phyloP scores from a whole-genome alignment of 1,140 invertebrate genomes.

The Psix sp. region DNA sequence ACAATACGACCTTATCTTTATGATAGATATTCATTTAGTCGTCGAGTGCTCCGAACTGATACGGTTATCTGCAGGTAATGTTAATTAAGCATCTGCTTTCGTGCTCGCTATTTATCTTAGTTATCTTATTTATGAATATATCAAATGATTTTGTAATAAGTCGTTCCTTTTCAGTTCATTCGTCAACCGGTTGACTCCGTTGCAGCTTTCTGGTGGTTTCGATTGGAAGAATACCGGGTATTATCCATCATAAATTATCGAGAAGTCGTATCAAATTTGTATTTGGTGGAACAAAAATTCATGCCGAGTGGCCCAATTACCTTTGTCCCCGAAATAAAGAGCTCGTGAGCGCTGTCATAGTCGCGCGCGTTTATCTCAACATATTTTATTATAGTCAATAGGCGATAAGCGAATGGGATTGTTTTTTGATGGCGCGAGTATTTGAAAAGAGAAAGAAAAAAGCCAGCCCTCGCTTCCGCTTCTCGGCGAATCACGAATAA shows the following conservation, averaged over 20 bases:
- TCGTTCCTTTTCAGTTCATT: no score
- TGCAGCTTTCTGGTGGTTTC: no score
- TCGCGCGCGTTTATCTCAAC: slow-evolving; percentile 49
- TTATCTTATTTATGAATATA: no score
- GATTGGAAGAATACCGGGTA: slow-evolving; percentile 9
- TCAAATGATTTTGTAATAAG: no score
- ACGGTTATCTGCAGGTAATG: slow-evolving; percentile 13
- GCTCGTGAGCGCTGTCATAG: slow-evolving; percentile 55
- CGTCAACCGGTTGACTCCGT: no score
- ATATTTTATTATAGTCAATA: slow-evolving; percentile 58
- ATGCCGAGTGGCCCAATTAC: slow-evolving; percentile 31
- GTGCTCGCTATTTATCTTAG: no score
- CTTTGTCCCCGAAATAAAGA: slow-evolving; percentile 51
- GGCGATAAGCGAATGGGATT: slow-evolving; percentile 64
- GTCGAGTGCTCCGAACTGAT: background rate
- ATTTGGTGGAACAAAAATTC: slow-evolving; percentile 18
- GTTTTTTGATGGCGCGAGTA: slow-evolving; percentile 47
- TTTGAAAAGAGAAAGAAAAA: slow-evolving; percentile 17
- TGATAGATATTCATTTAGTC: slow-evolving; percentile 6
- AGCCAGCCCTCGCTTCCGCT: slow-evolving; percentile 49
- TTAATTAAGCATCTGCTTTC: slow-evolving; percentile 20
- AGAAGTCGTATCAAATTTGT: slow-evolving; percentile 37
- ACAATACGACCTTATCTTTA: slow-evolving; percentile 30
- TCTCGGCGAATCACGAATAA: slow-evolving; percentile 55
- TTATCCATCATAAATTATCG: slow-evolving; percentile 43